Conservation (phyloP, 2,113 vertebrate genomes). For the Erythrocercus mccallii region DNA sequence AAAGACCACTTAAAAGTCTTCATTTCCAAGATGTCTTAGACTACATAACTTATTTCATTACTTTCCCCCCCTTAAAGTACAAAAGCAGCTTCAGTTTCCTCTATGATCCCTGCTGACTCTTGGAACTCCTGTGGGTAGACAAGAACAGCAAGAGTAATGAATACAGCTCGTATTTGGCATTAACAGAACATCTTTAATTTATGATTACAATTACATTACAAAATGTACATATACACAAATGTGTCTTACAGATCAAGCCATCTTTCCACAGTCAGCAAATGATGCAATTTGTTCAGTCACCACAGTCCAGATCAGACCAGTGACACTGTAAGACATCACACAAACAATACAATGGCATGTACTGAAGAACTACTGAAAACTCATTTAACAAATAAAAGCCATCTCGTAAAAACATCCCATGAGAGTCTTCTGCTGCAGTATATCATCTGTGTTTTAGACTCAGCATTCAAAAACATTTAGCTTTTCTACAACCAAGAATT, state of each 20-base stretch:
- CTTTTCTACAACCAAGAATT: slow-evolving; percentile 8
- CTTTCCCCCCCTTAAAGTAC: background rate
- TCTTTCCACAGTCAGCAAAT: slow-evolving; percentile 40
- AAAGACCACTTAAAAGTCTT: slow-evolving; percentile 13
- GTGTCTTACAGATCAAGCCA: background rate
- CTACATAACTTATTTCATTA: slow-evolving; percentile 1
- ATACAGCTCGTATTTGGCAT: background rate
- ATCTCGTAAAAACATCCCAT: background rate
- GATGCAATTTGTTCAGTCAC: slow-evolving; percentile 38
- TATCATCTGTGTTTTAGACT: slow-evolving; percentile 17
- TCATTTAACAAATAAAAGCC: slow-evolving; percentile 44
- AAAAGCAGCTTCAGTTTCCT: background rate
- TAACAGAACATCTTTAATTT: background rate
- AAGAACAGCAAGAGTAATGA: background rate
- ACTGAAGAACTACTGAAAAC: slow-evolving; percentile 39
- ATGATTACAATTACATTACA: background rate
- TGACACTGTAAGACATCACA: slow-evolving; percentile 19
- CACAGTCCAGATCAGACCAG: slow-evolving; percentile 34
- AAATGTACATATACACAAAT: background rate
- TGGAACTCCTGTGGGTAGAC: background rate
- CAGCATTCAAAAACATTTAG: background rate
- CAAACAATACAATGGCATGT: slow-evolving; percentile 19
- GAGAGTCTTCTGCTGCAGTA: background rate
- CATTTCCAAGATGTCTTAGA: background rate
- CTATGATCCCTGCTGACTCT: background rate